phyloP scores from a whole-genome alignment of 2,888 invertebrate genomes.

The Dilophus febrilis region DNA sequence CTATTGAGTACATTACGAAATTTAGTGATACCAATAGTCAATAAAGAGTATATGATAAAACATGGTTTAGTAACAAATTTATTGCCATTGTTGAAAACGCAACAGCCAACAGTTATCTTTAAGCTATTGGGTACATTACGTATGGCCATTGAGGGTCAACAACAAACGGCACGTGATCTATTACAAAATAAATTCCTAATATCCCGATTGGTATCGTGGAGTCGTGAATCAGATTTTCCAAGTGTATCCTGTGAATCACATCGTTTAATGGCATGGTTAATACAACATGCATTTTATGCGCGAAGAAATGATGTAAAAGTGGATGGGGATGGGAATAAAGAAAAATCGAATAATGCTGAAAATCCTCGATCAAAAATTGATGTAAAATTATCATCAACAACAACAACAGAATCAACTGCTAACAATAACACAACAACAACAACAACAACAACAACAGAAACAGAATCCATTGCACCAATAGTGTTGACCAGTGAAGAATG shows the following conservation, averaged over 20 bases:
- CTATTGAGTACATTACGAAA: slow-evolving; percentile 56
- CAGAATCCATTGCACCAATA: too few species aligned
- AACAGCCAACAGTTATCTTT: slow-evolving; percentile 66
- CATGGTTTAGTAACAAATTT: slow-evolving; percentile 57
- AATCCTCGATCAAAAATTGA: too few species aligned
- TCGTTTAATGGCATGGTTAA: slow-evolving; percentile 60
- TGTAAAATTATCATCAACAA: not conserved
- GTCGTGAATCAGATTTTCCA: slow-evolving; percentile 56
- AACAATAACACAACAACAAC: not conserved
- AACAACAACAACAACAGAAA: not conserved
- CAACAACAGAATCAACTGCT: too few species aligned
- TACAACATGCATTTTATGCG: slow-evolving; percentile 42
- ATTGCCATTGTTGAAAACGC: slow-evolving; percentile 48
- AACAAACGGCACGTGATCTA: slow-evolving; percentile 49
- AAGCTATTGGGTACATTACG: slow-evolving; percentile 71
- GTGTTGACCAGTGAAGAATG: slow-evolving; percentile 19
- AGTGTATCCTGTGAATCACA: slow-evolving; percentile 73
- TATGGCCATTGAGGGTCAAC: slow-evolving; percentile 76
- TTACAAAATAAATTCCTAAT: slow-evolving; percentile 45
- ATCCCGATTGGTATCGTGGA: slow-evolving; percentile 54
- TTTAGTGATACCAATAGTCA: slow-evolving; percentile 51
- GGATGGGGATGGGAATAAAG: too few species aligned
- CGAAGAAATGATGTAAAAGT: not conserved
- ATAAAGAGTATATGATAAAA: slow-evolving; percentile 55
- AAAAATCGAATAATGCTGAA: not conserved